Evolutionary conservation across 2,888 invertebrate genomes (phyloP), one percentile per base, ranked within the genome.

Genomic region (Pseudococcus longispinus): DNA sequence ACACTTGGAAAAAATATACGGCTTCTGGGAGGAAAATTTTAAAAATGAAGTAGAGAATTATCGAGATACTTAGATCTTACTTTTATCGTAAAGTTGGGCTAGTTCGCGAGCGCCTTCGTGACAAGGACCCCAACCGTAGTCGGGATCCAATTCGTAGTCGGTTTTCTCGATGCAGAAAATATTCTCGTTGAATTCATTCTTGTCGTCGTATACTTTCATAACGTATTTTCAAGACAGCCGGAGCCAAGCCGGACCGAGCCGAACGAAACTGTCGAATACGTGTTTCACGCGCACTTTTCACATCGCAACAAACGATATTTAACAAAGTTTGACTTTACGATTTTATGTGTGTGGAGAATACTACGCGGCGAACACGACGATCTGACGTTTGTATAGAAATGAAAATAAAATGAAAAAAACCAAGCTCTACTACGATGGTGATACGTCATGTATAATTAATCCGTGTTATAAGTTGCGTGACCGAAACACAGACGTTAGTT

Each of bases 391-490:
- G 37, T 37, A 37, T 37, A 9, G 8, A 37, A 37, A 37, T n/a
- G 9, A 37, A 37, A 37, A 37, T 37, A 37, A 5, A 37, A 74
- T 32, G 32, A 32, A 29, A 70, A 32, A 37, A 20, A 74, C 15
- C 74, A 80, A 80, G 20, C 77, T 80, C 77, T 80, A 80, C 77
- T 42, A 42, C 60, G 60, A 42, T 80, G 42, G 29, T 37, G 77
- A 80, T 80, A 42, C 77, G 37, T 80, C 42, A 80, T 80, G 77
- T 42, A 80, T 80, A 80, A 80, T 80, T 80, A 80, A 80, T 80
- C 77, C 77, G 77, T 42, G 77, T 80, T 80, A 80, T 23, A 80
- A 80, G 77, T 80, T 80, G 77, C 77, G 77, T 80, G 77, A 80
- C 77, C 42, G 77, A 80, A 80, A 80, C 74, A 74, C 37, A 80